phyloP scores from a whole-genome alignment of 2,888 invertebrate species.

The Macaria notata region DNA sequence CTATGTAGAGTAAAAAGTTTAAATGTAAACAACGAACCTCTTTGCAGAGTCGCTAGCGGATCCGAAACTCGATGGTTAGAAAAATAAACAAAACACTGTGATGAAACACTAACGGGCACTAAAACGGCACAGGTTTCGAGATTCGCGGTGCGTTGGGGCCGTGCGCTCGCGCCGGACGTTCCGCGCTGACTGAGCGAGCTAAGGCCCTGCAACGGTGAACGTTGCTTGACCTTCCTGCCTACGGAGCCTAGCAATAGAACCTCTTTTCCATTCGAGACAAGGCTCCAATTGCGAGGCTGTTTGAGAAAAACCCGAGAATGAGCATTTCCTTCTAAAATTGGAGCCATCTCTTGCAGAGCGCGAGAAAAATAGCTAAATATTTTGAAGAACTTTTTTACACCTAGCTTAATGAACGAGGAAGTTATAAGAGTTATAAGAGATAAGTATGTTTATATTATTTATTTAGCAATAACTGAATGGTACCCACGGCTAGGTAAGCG shows the following conservation, averaged over 20 bases:
- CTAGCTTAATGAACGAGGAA: no score
- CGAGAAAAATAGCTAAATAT: no score
- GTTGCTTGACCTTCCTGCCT: constrained; percentile 76
- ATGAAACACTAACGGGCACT: constrained; percentile 75
- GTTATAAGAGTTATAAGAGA: no score
- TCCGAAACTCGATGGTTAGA: constrained; percentile 52
- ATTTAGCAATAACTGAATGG: no score
- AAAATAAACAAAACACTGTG: constrained; percentile 67
- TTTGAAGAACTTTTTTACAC: no score
- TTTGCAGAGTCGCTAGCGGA: constrained; percentile 55
- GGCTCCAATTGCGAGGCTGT: constrained; percentile 47
- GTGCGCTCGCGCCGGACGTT: constrained; percentile 70
- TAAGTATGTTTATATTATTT: no score
- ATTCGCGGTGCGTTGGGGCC: constrained; percentile 51
- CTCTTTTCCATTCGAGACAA: constrained; percentile 61
- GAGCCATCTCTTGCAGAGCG: no score
- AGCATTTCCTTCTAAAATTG: constrained; percentile 6
- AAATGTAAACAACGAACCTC: constrained; percentile 63
- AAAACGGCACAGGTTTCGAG: constrained; percentile 55
- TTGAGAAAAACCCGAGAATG: constrained; percentile 18
- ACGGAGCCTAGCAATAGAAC: constrained; percentile 66
- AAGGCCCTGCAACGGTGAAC: constrained; percentile 51
- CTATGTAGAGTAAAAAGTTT: constrained; percentile 34
- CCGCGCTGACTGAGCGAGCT: constrained; percentile 64
- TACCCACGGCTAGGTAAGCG: no score